Evolutionary conservation across 2,888 invertebrate genomes (phyloP), one percentile per base, ranked within the genome.

Genomic region (Eristalinus sepulchralis): DNA sequence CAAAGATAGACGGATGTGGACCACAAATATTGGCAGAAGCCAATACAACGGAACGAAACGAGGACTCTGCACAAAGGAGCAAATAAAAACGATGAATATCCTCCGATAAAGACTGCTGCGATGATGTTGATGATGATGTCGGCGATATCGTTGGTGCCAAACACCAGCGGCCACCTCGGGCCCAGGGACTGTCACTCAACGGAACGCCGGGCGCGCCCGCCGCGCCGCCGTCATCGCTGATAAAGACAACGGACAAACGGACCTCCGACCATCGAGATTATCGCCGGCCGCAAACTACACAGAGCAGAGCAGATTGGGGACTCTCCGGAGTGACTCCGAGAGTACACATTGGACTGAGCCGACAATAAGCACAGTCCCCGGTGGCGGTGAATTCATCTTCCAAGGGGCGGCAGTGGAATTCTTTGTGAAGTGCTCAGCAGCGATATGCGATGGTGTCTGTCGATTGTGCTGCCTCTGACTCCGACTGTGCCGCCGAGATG

Each of bases 21-120:
- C 82, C 85, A 70, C 82, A 85, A 85, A 85, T 85, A 85, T 85
- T 85, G 82, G 73, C 75, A 78, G 57, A 82, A 82, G 78, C 66
- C 78, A 82, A 82, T 78, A 82, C 60, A 86, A 70, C 73, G 39
- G 33, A 79, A 73, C 13, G 36, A 24, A 55, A 64, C 22, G 64
- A n/a, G 62, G 24, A 78, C 62, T 55, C 27, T 27, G 27, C 66
- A 71, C 63, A 78, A 66, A 71, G 75, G 47, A 76, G 70, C 78
- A 83, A 86, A 86, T 73, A 82, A 82, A 78, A 86, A 86, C 47
- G 71, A 75, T 79, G 83, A 86, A 86, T 86, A 86, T 83, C 78
- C 73, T 39, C 75, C 82, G 78, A 86, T 82, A 86, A 85, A 72
- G 59, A 82, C 62, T 33, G 13, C 17, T 63, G 24, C 62, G 70